Evolutionary conservation across 2,113 vertebrate species (phyloP), one percentile per base, ranked within the genome.

Genomic region (Petrocephalus microphthalmus): DNA sequence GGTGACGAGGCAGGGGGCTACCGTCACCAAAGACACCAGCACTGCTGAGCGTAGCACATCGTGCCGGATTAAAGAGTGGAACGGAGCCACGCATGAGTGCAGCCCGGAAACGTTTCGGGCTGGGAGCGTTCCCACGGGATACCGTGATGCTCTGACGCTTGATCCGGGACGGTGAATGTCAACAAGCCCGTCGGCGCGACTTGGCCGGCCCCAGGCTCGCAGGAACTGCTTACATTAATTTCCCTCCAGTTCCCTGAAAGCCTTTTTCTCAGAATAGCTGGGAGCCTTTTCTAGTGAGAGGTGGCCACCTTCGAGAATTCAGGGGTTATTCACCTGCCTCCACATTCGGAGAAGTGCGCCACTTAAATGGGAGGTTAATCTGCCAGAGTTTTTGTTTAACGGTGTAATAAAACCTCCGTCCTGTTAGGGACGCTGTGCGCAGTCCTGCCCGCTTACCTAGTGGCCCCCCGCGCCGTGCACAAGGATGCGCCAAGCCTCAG

Each of bases 281-380:
- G 5, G 74, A 56, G 52, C 11, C 22, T 6, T 78, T 88, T 45
- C 57, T 81, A 25, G 47, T 22, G 37, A 81, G 49, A 25, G 52
- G 22, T 49, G 87, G 22, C 53, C 74, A 82, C 71, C 74, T 37
- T 56, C 19, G 42, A 49, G 82, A 85, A 67, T 85, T 67, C 25
- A 13, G 19, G 67, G 4, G 47, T 84, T 64, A 47, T 45, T 84
- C 17, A 67, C 52, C 54, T 60, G 33, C 88, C 25, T 3, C 17
- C 22, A 54, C 71, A 25, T 90, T 91, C 84, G 29, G 52, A 49
- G 86, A 91, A 90, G 71, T 67, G 47, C 47, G 78, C 88, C 87
- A 84, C 57, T 90, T 89, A 87, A 88, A 88, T 57, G 85, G 85
- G 81, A 89, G 90, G 89, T 90, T 89, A 91, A 91, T 91, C n/a